Evolutionary conservation across 2,113 vertebrate genomes (phyloP), one percentile per base, ranked within the genome.

Genomic region (Salvelinus alpinus): DNA sequence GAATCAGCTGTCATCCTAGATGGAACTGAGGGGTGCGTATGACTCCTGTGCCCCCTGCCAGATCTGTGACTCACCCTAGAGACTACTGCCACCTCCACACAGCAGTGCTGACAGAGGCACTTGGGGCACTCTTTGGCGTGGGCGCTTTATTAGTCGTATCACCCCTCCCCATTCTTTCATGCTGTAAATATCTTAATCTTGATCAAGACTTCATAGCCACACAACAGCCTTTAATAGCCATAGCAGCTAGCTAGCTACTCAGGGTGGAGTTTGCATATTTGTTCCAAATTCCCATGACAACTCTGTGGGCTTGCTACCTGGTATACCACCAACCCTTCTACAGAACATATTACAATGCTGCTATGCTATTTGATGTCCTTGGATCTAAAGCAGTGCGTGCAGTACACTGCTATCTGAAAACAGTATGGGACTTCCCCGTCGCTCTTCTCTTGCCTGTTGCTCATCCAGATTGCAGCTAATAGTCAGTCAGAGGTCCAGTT

Each of bases 391-490:
- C 16, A 54, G 51, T 18, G 51, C 1, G 16, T 18, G 16, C 13
- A 5, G 51, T 16, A 54, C 51, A 18, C 13, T 4, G 14, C 51
- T 18, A 54, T 54, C 16, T 18, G 12, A 54, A 54, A 54, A 54
- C 16, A 54, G 25, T n/a, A 4, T 67, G 5, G 13, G 14, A 31
- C 66, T 44, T 29, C 27, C 6, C 22, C 11, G n/a, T 25, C 14
- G 13, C 13, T 7, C 47, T 34, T 8, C 47, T 22, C 25, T 38
- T 14, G 1, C 2, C 34, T 34, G 34, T 34, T 34, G 34, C 34
- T 25, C 38, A 68, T 70, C 68, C 60, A 74, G 78, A 81, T 81
- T 79, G 72, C 76, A 66, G 44, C 4, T 48, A 44, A 44, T 24
- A 62, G 57, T 77, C 65, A 60, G 57, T 77, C 65, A 78, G 78